These are phyloP conservation scores for Adelphocoris suturalis DNA, from an alignment of 2,888 invertebrate species.

Conservation along the genomic window DNA sequence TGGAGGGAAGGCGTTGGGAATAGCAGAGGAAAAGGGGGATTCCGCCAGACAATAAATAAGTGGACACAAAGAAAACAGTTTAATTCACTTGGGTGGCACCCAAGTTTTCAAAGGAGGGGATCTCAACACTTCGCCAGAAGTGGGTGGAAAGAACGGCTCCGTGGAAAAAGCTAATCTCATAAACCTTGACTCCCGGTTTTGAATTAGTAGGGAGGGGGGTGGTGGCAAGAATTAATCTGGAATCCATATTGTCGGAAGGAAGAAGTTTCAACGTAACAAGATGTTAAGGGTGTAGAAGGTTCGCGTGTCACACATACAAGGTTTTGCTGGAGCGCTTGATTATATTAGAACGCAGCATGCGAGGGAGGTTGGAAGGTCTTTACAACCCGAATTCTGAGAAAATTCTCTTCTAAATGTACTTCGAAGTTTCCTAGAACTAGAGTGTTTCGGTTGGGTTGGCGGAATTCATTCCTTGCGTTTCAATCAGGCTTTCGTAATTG, in stretches of 20 bases:
- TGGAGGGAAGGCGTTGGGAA: conserved; percentile 38
- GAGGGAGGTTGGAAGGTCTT: background rate
- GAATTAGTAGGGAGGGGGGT: background rate
- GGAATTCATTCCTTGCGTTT: no score
- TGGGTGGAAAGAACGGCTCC: conserved; percentile 14
- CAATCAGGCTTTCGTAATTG: no score
- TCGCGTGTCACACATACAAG: background rate
- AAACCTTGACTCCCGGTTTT: conserved; percentile 17
- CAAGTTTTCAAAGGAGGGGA: conserved; percentile 62
- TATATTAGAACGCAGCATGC: background rate
- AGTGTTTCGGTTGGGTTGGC: background rate
- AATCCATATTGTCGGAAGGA: conserved; percentile 43
- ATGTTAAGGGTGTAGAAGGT: background rate
- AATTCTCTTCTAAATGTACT: no score
- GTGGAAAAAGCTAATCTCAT: conserved; percentile 64
- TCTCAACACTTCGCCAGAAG: conserved; percentile 59
- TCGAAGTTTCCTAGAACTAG: background rate
- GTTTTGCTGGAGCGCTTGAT: background rate
- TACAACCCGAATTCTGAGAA: no score
- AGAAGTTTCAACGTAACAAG: conserved; percentile 31
- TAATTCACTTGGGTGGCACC: conserved; percentile 71
- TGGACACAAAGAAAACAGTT: conserved; percentile 71
- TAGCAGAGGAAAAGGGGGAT: conserved; percentile 30
- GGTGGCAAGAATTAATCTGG: conserved; percentile 40
- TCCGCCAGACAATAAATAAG: conserved; percentile 70